Base-by-base conservation (phyloP, 2,888 invertebrate species). In the Morpho helenor region DNA sequence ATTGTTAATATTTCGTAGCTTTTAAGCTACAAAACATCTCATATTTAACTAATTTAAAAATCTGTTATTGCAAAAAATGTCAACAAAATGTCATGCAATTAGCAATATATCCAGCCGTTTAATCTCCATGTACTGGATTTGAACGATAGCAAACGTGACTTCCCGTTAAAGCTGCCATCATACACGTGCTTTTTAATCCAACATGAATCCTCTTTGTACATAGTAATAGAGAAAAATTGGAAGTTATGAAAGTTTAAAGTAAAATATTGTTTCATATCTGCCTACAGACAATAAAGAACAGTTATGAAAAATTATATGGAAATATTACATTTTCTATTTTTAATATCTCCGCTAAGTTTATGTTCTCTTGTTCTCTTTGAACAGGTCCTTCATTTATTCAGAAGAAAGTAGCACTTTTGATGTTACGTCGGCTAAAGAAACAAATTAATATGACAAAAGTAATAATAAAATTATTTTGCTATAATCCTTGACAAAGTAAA, bases 131-230 rank as follows among this genome's bases (percentile, higher is more conserved):
- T 53, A 48, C 22, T 47, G 45, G 51, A 51, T 61, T 61, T 63
- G 59, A 41, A 63, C 44, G 52, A 60, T 58, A 52, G 43, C 56
- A 61, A 61, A 63, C 63, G 61, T 63, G 63, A 59, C 57, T 57
- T 7, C 51, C 45, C n/a, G 42, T 44, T 56, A 61, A 54, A 61
- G 56, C 58, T 40, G 48, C 9, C 46, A 58, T 39, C 46, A 39
- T 55, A 55, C 63, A 63, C 63, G 63, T 63, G 63, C 46, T 58
- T 55, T 57, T 56, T 51, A 59, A 63, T 63, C 63, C 47, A 41
- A 56, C 42, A 49, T 45, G 46, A 56, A 55, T 43, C 41, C 22
- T 41, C 41, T 63, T 22, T 56, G 52, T 56, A 45, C 50, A 52
- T 45, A 52, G 45, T 61, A 63, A 61, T 54, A 61, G 45, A 41